These are phyloP conservation scores for Drosophila sturtevanti DNA, from an alignment of 1,140 invertebrate species.

Conservation along the genomic window DNA sequence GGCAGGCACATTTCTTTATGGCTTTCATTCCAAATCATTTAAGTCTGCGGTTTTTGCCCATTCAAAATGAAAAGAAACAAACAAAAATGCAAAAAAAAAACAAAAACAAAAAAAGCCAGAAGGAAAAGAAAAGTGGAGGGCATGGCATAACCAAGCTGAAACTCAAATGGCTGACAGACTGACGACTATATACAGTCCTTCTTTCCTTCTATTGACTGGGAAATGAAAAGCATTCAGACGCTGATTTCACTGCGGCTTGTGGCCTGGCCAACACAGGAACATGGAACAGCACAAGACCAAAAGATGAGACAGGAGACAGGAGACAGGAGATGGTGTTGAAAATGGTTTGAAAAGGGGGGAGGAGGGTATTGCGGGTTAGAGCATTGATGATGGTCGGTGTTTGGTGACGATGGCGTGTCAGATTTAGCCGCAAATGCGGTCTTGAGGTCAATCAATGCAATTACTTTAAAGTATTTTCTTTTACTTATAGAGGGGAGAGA, in stretches of 20 bases:
- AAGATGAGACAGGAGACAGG: not conserved
- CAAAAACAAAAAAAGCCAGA: conserved; percentile 2
- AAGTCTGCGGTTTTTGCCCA: conserved; percentile 48
- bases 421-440: conserved; percentile 56
- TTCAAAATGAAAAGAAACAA: conserved; percentile 10
- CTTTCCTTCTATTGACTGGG: conserved; percentile 23
- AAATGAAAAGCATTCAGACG: conserved; percentile 43
- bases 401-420: not conserved
- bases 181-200: conserved; percentile 13
- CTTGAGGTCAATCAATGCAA: conserved; percentile 70
- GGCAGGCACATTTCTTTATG: conserved; percentile 14
- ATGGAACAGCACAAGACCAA: not conserved
- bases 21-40: conserved; percentile 48
- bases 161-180: conserved; percentile 10
- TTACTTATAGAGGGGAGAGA: not conserved
- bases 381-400: no score
- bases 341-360: not conserved
- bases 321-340: no score
- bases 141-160: not conserved
- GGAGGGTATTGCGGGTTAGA: not conserved
- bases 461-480: conserved; percentile 55
- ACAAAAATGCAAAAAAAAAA: not conserved
- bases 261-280: conserved; percentile 10
- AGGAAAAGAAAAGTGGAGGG: not conserved
- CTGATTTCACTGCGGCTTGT: conserved; percentile 67